Percentiles rank a stretch among this genome's conserved stretches.
phyloP scores from a whole-genome alignment of 2,113 vertebrate species.

The Passerina amoena region DNA sequence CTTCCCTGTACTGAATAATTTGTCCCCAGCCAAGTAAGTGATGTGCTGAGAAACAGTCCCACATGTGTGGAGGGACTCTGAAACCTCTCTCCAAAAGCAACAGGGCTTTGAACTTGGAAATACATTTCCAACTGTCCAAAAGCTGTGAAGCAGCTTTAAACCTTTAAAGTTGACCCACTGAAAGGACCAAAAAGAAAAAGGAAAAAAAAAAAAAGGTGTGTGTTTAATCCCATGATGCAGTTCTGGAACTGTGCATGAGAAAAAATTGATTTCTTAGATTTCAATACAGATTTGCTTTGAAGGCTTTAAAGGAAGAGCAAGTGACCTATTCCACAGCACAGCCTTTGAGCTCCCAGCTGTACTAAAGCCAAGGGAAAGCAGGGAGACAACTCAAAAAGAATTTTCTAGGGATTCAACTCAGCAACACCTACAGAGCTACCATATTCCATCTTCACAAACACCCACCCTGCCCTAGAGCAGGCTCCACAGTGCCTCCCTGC shows the following conservation, averaged over 20 bases:
- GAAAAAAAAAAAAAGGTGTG: neutral
- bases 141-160: neutral
- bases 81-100: neutral
- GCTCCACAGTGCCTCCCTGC: neutral
- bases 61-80: neutral
- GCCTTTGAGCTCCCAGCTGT: neutral
- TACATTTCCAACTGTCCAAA: neutral
- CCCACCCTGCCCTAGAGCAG: neutral
- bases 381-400: neutral
- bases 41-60: neutral
- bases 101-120: neutral
- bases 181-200: neutral
- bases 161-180: neutral
- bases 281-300: neutral
- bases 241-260: neutral
- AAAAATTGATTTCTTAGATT: neutral
- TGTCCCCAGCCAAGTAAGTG: neutral
- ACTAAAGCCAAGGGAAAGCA: neutral
- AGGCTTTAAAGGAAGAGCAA: neutral
- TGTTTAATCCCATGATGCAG: neutral
- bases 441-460: rapidly evolving
- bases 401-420: neutral
- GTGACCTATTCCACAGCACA: neutral
- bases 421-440: neutral
- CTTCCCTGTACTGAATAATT: neutral